A percentile compares a stretch with the other conserved stretches of the same genome.
Conservation (phyloP, 2,113 vertebrate species). For the Dipodomys ordii region DNA sequence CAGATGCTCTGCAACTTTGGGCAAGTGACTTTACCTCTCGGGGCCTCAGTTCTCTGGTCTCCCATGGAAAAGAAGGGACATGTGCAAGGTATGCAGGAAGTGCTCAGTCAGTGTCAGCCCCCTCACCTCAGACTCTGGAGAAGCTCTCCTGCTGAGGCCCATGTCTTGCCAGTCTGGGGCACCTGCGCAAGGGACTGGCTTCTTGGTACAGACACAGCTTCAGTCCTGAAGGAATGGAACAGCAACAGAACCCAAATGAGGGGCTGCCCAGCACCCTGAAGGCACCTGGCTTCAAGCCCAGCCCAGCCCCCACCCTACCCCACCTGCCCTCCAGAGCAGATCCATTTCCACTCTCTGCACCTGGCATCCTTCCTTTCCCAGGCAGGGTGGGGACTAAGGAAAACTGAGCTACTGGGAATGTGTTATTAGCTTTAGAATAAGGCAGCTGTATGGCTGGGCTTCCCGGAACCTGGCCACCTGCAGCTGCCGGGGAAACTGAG, state of each 20-base stretch:
- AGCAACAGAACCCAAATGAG: conserved; percentile 55
- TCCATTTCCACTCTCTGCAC: conserved; percentile 71
- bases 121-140: conserved; percentile 72
- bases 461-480: conserved; percentile 72
- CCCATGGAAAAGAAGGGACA: background rate
- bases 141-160: background rate
- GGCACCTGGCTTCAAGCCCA: conserved; percentile 59
- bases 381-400: conserved; percentile 55
- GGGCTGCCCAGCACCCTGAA: conserved; percentile 43
- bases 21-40: conserved; percentile 26
- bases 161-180: background rate
- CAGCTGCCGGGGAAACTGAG: conserved; percentile 72
- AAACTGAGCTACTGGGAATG: conserved; percentile 73
- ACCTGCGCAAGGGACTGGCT: fast-evolving
- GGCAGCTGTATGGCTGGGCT: conserved; percentile 49
- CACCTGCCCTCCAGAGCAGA: conserved; percentile 46
- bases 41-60: background rate
- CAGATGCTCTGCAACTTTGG: background rate
- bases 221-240: conserved; percentile 57
- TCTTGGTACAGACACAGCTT: background rate
- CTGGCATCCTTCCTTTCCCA: conserved; percentile 67
- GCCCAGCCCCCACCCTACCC: background rate
- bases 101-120: fast-evolving
- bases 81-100: background rate
- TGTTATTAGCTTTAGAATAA: conserved; percentile 55